Base-by-base conservation (phyloP, 2,888 invertebrate genomes). In the Steinernema scapterisci region DNA sequence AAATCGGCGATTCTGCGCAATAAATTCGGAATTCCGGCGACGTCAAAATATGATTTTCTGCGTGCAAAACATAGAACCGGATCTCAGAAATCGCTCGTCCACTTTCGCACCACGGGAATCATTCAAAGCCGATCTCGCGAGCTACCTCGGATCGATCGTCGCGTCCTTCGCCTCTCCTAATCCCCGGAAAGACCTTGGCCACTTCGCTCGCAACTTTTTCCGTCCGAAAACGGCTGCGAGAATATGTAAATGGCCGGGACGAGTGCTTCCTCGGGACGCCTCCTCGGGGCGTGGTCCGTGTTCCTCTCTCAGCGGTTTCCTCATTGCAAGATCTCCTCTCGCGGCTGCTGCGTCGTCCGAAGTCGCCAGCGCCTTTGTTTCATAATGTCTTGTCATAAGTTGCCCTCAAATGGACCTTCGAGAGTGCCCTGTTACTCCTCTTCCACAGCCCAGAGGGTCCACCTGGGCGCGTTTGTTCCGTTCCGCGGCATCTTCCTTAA, bases 241-340 rank as follows among this genome's bases (percentile, higher is more conserved):
- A 54, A 31, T 63, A 63, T 63, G 63, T 31, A 63, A 63, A 63
- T 63, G 63, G 63, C 63, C 31, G 11, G 2, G 54, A 31, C 63
- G 63, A 63, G 63, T 25, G 63, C 16, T 27, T 27, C 38, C 54
- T 54, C 21, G 54, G 25, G 54, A 13, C 54, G 54, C 23, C 27
- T 25, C 63, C 31, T 19, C n/a, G 48, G 48, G 48, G 13, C 45
- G 45, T 7, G 16, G 45, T 44, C 45, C 16, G 7, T 16, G 63
- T n/a, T 31, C 31, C 63, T 13, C 63, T 54, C 54, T 13, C 21
- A 2, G 54, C 21, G 54, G 21, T 27, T 63, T 31, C 63, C 9
- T 63, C 63, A 63, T 63, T 31, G 63, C 63, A 31, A 25, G 7
- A 21, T 27, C 63, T 25, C 11, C 13, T 13, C 3, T 27, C 63